phyloP scores from a whole-genome alignment of 2,113 vertebrate species.

The Bufo gargarizans region DNA sequence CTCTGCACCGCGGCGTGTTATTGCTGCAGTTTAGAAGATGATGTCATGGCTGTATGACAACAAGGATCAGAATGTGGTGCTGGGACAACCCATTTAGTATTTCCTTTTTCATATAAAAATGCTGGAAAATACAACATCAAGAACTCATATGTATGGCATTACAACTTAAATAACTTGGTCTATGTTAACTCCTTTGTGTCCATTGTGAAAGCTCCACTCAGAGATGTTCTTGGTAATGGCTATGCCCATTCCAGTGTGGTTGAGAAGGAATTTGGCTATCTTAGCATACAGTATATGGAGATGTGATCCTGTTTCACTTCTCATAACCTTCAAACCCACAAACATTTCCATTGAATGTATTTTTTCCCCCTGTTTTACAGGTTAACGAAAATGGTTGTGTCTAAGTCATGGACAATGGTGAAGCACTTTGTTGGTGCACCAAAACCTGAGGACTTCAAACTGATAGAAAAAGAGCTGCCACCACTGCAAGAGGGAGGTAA shows the following conservation, averaged over 20 bases:
- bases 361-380: background rate
- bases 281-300: background rate
- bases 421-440: constrained; percentile 83
- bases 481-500: constrained; percentile 84
- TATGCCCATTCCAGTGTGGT: background rate
- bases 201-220: background rate
- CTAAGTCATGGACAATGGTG: constrained; percentile 79
- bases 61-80: too few relatives aligned
- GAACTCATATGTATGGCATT: too few relatives aligned
- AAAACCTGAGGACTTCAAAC: constrained; percentile 77
- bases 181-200: background rate
- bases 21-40: too few relatives aligned
- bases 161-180: too few relatives aligned
- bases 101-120: too few relatives aligned
- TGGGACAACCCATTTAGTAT: too few relatives aligned
- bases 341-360: too few relatives aligned
- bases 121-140: too few relatives aligned
- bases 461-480: constrained; percentile 77
- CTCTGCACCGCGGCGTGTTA: too few relatives aligned
- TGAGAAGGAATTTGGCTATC: background rate
- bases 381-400: constrained; percentile 69
- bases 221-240: background rate
- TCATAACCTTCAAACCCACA: too few relatives aligned
- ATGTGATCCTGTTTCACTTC: too few relatives aligned
- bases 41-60: too few relatives aligned